These are phyloP conservation scores for Pygocentrus nattereri DNA, from an alignment of 2,797 vertebrate genomes.

Conservation along the genomic window DNA sequence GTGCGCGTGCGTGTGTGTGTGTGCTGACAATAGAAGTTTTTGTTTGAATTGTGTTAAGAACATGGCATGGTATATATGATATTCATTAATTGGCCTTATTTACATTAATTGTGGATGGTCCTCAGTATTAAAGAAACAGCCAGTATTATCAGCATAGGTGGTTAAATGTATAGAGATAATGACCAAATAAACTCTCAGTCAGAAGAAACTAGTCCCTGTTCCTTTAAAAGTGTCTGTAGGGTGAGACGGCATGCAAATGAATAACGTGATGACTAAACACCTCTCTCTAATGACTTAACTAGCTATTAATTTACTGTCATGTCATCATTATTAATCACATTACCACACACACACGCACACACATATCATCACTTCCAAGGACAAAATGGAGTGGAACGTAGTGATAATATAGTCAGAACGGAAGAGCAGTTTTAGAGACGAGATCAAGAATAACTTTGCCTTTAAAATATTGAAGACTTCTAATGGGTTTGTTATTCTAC, in stretches of 20 bases:
- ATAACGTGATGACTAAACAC: conserved; percentile 55
- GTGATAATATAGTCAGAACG: conserved; percentile 72
- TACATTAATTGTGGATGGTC: not conserved
- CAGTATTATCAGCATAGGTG: not conserved
- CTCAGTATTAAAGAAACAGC: not conserved
- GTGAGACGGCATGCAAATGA: conserved; percentile 54
- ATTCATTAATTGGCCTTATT: not conserved
- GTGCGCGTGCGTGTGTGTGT: not conserved
- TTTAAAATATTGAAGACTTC: conserved; percentile 10
- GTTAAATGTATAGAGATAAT: not conserved
- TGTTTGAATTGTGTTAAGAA: not conserved
- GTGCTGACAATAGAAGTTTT: not conserved
- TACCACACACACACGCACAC: conserved; percentile 51
- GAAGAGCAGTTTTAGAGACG: conserved; percentile 61
- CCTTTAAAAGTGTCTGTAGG: conserved; percentile 46
- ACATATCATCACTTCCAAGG: conserved; percentile 56
- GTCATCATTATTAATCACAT: conserved; percentile 62
- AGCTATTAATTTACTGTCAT: conserved; percentile 62
- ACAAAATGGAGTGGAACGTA: conserved; percentile 64
- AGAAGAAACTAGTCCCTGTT: conserved; percentile 30
- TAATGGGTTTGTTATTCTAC: conserved; percentile 4
- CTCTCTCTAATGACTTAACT: conserved; percentile 63
- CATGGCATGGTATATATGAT: not conserved
- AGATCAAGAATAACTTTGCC: conserved; percentile 14
- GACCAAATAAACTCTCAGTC: not conserved